Evolutionary conservation across 2,888 invertebrate species (phyloP).

Genomic region (Clitarchus hookeri): DNA sequence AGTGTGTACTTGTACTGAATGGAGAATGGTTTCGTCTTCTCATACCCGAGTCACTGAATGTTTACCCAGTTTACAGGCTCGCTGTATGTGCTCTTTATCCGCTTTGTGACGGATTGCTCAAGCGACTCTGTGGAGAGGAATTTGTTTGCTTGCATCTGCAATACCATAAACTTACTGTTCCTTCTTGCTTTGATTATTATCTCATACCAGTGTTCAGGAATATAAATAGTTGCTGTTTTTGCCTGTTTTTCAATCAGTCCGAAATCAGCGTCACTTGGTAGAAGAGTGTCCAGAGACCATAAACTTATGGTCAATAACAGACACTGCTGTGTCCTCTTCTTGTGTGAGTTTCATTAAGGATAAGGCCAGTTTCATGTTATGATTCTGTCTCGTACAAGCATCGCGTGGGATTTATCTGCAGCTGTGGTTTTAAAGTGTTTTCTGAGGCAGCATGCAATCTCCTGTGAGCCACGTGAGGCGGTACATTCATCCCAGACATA

Average conservation of each 20-base stretch:
- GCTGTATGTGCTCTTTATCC: too few species aligned
- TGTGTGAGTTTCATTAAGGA: neutral
- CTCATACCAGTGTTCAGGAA: constrained; percentile 19
- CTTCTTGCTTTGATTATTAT: too few species aligned
- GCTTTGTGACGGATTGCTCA: too few species aligned
- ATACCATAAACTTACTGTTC: neutral
- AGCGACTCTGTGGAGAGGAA: neutral
- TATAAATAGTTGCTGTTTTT: neutral
- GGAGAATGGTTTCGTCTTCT: too few species aligned
- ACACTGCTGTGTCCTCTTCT: too few species aligned
- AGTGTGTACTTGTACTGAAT: too few species aligned
- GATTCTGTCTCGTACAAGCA: neutral
- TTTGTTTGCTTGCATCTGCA: constrained; percentile 1
- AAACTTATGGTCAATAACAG: constrained; percentile 21
- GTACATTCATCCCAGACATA: too few species aligned
- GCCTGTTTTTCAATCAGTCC: neutral
- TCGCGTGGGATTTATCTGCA: constrained; percentile 7
- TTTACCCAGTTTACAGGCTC: too few species aligned
- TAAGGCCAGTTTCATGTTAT: neutral
- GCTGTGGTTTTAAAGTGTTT: neutral
- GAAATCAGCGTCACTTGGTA: constrained; percentile 4
- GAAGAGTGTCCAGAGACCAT: constrained; percentile 4
- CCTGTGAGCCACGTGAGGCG: neutral
- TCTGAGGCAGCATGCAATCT: neutral
- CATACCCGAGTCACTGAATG: too few species aligned